Evolutionary conservation across 2,113 vertebrate genomes (phyloP).

Genomic region (Isichthys henryi): DNA sequence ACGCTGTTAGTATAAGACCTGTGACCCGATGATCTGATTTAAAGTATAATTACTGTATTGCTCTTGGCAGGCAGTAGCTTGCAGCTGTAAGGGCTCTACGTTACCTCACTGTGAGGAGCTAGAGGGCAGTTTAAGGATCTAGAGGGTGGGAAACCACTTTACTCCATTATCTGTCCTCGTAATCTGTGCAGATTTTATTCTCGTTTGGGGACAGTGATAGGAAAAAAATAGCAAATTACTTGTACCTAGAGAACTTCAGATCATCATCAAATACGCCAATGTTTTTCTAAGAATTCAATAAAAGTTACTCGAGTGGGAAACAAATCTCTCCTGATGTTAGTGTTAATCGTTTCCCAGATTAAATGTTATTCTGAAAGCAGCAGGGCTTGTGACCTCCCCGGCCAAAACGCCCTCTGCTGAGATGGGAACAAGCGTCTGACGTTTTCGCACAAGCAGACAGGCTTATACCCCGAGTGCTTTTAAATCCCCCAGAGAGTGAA

Average conservation of each 20-base stretch:
- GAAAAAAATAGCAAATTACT: not conserved
- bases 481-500: not conserved
- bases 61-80: not conserved
- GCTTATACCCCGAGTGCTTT: not conserved
- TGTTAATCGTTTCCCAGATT: not conserved
- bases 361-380: not conserved
- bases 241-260: not conserved
- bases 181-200: not conserved
- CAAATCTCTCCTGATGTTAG: not conserved
- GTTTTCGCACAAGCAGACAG: not conserved
- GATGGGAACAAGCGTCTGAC: not conserved
- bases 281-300: not conserved
- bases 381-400: not conserved
- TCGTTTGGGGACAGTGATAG: not conserved
- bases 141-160: not conserved
- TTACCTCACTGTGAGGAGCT: not conserved
- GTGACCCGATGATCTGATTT: not conserved
- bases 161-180: not conserved
- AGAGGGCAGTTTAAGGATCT: not conserved
- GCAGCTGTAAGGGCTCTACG: not conserved
- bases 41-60: not conserved
- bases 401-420: not conserved
- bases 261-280: not conserved
- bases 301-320: not conserved
- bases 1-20: not conserved